Evolutionary conservation across 2,797 vertebrate genomes (phyloP).

Genomic region (Eurystomus glaucurus): DNA sequence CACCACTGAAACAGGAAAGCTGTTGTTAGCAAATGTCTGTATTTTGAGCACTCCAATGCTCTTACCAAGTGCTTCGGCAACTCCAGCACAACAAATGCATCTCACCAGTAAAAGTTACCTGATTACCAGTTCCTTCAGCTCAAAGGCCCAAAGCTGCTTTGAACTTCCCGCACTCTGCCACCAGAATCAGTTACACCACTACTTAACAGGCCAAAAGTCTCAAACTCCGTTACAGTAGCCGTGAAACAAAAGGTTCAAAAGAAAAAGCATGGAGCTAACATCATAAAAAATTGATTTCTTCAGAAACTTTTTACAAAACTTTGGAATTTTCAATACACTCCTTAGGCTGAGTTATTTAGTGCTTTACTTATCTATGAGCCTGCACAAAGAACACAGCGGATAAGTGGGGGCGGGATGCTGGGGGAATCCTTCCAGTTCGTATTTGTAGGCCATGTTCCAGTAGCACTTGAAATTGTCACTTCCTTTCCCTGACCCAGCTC

Average conservation of each 20-base stretch:
- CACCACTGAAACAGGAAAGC: neutral
- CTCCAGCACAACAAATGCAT: neutral
- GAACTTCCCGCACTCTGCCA: neutral
- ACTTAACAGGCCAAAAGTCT: neutral
- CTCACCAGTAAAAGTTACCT: neutral
- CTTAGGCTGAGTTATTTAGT: neutral
- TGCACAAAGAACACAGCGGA: neutral
- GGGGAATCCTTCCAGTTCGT: neutral
- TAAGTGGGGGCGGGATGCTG: neutral
- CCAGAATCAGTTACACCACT: neutral
- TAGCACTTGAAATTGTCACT: neutral
- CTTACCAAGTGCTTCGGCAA: neutral
- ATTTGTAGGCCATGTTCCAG: neutral
- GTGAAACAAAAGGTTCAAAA: neutral
- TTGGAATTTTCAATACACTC: neutral
- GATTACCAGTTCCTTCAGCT: neutral
- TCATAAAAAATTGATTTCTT: neutral
- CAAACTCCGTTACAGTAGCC: neutral
- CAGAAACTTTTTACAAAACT: neutral
- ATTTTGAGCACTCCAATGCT: neutral
- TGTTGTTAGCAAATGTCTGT: neutral
- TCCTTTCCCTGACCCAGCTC: neutral
- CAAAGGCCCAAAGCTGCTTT: neutral
- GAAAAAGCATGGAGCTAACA: neutral
- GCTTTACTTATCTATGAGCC: neutral